A percentile compares a stretch with the other conserved stretches of the same genome.
Evolutionary conservation across 2,797 vertebrate genomes (phyloP).

Genomic region (Melanotaenia trifasciata): DNA sequence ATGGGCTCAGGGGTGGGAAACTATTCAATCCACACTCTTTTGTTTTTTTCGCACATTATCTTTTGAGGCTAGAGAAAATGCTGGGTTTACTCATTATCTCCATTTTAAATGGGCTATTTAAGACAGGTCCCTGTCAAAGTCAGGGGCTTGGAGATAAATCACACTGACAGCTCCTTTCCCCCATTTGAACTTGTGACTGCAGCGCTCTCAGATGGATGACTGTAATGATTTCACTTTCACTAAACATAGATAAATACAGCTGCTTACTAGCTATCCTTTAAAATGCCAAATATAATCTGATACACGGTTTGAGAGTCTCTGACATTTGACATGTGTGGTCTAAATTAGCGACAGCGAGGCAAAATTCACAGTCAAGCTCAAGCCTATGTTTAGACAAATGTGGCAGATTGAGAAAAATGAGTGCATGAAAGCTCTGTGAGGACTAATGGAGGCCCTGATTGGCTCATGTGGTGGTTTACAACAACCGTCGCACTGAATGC

Average conservation of each 20-base stretch:
- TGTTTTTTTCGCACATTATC: slow-evolving; percentile 74
- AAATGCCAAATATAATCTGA: neutral
- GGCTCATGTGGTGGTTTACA: slow-evolving; percentile 72
- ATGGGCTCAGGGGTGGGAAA: slow-evolving; percentile 69
- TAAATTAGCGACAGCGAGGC: slow-evolving; percentile 44
- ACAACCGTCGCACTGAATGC: slow-evolving; percentile 67
- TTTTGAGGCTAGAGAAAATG: slow-evolving; percentile 77
- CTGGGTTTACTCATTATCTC: slow-evolving; percentile 79
- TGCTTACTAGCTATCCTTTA: neutral
- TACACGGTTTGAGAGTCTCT: neutral
- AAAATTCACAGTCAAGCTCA: slow-evolving; percentile 78
- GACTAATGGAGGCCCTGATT: slow-evolving; percentile 72
- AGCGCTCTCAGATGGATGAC: slow-evolving; percentile 18
- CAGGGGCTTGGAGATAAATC: slow-evolving; percentile 75
- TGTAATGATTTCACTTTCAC: slow-evolving; percentile 38
- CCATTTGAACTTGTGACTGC: slow-evolving; percentile 73
- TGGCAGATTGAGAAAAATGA: slow-evolving; percentile 71
- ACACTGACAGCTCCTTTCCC: slow-evolving; percentile 65
- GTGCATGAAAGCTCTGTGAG: slow-evolving; percentile 53
- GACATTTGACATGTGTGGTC: slow-evolving; percentile 48
- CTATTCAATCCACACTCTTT: slow-evolving; percentile 78
- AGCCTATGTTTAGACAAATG: slow-evolving; percentile 77
- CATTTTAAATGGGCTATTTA: slow-evolving; percentile 75
- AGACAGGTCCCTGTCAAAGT: slow-evolving; percentile 74
- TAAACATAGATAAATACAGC: slow-evolving; percentile 3